A percentile compares a stretch with the other conserved stretches of the same genome.
Evolutionary conservation across 1,140 invertebrate genomes (phyloP).

Genomic region (Patella vulgata): DNA sequence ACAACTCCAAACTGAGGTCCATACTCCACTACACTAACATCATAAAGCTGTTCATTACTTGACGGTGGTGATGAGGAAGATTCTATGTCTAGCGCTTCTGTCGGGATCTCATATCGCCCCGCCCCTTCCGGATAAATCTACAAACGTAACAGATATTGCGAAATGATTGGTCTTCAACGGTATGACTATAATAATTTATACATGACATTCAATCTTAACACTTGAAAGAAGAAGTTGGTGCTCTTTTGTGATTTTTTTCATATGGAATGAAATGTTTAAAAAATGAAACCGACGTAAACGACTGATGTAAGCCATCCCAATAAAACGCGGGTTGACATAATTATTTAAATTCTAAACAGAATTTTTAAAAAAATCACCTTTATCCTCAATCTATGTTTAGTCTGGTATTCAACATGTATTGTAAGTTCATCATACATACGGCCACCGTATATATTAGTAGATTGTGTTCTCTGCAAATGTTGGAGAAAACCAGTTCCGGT

Average conservation of each 20-base stretch:
- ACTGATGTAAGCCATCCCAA: not conserved
- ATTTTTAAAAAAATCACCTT: constrained; percentile 15
- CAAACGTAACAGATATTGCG: not conserved
- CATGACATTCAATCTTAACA: too few relatives aligned
- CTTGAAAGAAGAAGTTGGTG: not conserved
- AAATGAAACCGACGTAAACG: not conserved
- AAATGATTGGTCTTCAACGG: not conserved
- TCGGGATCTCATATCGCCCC: constrained; percentile 34
- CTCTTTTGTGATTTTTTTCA: not conserved
- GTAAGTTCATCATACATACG: constrained; percentile 11
- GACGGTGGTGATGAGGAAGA: not conserved
- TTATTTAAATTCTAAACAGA: too few relatives aligned
- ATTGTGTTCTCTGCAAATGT: constrained; percentile 10
- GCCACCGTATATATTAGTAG: constrained; percentile 17
- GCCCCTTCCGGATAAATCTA: constrained; percentile 18
- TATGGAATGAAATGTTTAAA: not conserved
- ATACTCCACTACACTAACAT: constrained; percentile 20
- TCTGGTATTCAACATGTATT: constrained; percentile 25
- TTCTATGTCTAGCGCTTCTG: constrained; percentile 31
- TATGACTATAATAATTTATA: not conserved
- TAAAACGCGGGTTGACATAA: too few relatives aligned
- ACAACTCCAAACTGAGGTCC: constrained; percentile 33
- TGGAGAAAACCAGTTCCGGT: constrained; percentile 1
- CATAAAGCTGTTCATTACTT: constrained; percentile 16
- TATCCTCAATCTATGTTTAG: constrained; percentile 31